These are phyloP conservation scores for Pristionchus maxplancki DNA, from an alignment of 2,888 invertebrate genomes.

Conservation along the genomic window DNA sequence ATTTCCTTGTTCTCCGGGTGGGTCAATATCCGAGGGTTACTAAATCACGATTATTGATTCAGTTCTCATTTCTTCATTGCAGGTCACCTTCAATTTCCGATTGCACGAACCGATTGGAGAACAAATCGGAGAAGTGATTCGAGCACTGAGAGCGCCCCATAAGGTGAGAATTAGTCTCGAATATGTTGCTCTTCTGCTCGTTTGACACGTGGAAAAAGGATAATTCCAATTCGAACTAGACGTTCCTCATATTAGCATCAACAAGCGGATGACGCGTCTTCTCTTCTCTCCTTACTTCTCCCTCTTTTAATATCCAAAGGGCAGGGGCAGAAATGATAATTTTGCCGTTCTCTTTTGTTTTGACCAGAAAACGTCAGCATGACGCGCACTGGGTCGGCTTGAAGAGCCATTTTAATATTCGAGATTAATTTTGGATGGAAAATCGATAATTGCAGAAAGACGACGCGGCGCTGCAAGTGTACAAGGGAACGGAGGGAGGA, in stretches of 20 bases:
- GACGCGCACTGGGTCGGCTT: not conserved
- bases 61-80: not conserved
- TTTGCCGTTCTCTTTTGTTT: not conserved
- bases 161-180: constrained; percentile 91
- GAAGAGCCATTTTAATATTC: not conserved
- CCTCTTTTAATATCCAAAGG: not conserved
- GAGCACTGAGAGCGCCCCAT: constrained; percentile 93
- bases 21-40: too few species aligned
- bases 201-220: too few species aligned
- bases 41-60: too few species aligned
- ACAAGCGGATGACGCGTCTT: not conserved
- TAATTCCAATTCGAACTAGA: too few species aligned
- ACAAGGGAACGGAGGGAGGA: constrained; percentile 85
- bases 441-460: constrained; percentile 85
- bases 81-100: constrained; percentile 91
- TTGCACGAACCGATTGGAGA: constrained; percentile 82
- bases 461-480: constrained; percentile 96
- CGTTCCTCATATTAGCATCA: too few species aligned
- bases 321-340: not conserved
- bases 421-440: not conserved
- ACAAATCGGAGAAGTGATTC: constrained; percentile 94
- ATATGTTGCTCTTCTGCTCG: too few species aligned
- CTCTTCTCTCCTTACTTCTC: not conserved
- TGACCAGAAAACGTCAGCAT: not conserved
- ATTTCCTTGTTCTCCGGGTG: too few species aligned